Base-by-base conservation (phyloP, 2,113 vertebrate species). In the Forbesichthys papilliferus region DNA sequence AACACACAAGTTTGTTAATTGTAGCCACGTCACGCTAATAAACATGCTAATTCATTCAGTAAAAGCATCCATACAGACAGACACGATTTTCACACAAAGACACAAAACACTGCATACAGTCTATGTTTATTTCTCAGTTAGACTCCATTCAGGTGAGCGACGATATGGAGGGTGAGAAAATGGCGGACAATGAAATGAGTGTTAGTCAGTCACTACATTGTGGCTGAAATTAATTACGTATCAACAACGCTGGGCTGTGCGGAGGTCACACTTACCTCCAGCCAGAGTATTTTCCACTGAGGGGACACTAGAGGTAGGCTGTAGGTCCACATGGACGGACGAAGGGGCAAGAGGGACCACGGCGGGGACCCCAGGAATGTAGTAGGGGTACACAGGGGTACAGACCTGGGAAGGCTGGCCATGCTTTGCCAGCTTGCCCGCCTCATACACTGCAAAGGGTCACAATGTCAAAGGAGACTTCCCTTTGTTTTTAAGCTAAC, bases 401-500 rank as follows among this genome's bases (percentile, higher is more conserved):
- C 36, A 42, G 48, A 95, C 87, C 58, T 89, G 91, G 72, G 95
- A 79, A 71, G 92, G 91, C 20, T 92, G 94, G 16, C 90, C 89
- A 59, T 88, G 90, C 88, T 97, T 99, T 6, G 94, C 95, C 71
- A 93, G 93, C 86, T 98, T 99, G 66, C 97, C 98, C 36, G 97
- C 98, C 87, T 96, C 94, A 56, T 99, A 99, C 69, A 99, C 97
- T 99, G 88, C 49, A 87, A 66, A 77, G 57, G 11, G 36, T 7
- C 54, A 73, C 3, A 64, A 36, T 3, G 10, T 5, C 1, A 60
- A 4, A 54, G 1, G n/a, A 5, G n/a, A 55, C 8, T 1, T 58
- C 27, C 3, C 3, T 27, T 0, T n/a, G 12, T 16, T 55, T 55
- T 55, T 53, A 12, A 8, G 56, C 2, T 27, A 58, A 20, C n/a